A percentile compares a stretch with the other conserved stretches of the same genome.
phyloP scores from a whole-genome alignment of 2,113 vertebrate species.

The Romanogobio albipinnatus region DNA sequence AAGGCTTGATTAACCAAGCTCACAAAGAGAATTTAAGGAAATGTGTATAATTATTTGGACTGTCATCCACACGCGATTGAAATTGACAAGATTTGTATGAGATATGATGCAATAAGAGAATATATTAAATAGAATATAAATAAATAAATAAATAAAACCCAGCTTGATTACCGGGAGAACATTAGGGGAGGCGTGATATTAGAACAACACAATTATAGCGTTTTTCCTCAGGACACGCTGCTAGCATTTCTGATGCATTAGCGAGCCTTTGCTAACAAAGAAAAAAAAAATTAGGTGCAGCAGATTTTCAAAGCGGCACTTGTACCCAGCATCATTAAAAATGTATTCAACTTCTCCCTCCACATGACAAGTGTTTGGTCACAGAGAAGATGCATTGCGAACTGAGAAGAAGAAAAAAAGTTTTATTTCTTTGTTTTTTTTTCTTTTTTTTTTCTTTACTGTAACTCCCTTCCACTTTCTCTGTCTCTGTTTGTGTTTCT shows the following conservation, averaged over 20 bases:
- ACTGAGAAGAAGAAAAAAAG: conserved; percentile 77
- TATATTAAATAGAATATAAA: conserved; percentile 65
- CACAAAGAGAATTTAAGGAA: conserved; percentile 86
- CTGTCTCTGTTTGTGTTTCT: conserved; percentile 39
- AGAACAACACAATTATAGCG: conserved; percentile 89
- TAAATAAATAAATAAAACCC: conserved; percentile 78
- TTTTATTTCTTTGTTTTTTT: conserved; percentile 74
- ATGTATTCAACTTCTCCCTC: conserved; percentile 92
- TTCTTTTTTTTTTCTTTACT: conserved; percentile 59
- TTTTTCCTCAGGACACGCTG: conserved; percentile 90
- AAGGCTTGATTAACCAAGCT: conserved; percentile 89
- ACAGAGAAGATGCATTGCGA: conserved; percentile 85
- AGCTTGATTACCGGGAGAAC: conserved; percentile 92
- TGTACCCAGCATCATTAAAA: conserved; percentile 97
- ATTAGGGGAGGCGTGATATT: conserved; percentile 90
- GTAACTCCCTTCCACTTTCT: conserved; percentile 45
- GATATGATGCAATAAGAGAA: conserved; percentile 68
- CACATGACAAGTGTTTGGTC: conserved; percentile 91
- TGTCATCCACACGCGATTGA: conserved; percentile 86
- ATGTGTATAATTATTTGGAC: conserved; percentile 89
- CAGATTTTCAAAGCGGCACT: conserved; percentile 95
- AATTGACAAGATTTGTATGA: conserved; percentile 85
- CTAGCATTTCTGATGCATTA: conserved; percentile 90
- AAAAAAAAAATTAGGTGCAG: conserved; percentile 90
- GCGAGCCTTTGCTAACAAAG: conserved; percentile 91